A percentile compares a stretch with the other conserved stretches of the same genome.
phyloP scores from a whole-genome alignment of 2,113 vertebrate genomes.

The Sapajus apella region DNA sequence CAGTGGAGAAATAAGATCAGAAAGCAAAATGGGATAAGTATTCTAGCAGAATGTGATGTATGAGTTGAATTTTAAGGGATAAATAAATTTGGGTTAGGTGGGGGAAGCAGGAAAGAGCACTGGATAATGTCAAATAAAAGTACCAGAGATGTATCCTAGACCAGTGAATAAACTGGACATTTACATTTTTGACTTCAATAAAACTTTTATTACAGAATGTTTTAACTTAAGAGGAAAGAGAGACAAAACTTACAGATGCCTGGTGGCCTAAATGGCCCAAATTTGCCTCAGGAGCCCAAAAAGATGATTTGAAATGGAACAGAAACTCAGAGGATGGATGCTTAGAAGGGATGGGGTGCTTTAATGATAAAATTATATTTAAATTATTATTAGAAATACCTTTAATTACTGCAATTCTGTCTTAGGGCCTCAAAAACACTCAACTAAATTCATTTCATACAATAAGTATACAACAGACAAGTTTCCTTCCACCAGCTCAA shows the following conservation, averaged over 20 bases:
- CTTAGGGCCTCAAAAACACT: neutral
- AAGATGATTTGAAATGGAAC: neutral
- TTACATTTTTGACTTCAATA: slow-evolving; percentile 49
- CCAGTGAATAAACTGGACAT: slow-evolving; percentile 50
- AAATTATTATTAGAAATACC: neutral
- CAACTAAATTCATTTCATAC: neutral
- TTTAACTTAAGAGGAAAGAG: neutral
- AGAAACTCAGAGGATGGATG: neutral
- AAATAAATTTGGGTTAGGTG: neutral
- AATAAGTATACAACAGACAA: neutral
- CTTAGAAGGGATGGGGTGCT: neutral
- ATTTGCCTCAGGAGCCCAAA: neutral
- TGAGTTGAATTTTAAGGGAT: slow-evolving; percentile 41
- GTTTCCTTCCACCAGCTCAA: neutral
- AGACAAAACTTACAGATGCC: neutral
- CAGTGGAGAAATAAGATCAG: neutral
- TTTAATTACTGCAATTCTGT: neutral
- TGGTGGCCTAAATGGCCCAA: neutral
- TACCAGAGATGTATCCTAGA: slow-evolving; percentile 17
- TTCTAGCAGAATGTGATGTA: neutral
- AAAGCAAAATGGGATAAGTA: neutral
- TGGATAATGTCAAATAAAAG: neutral
- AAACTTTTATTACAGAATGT: neutral
- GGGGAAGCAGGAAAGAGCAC: neutral
- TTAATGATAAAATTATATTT: neutral